Evolutionary conservation across 2,797 vertebrate genomes (phyloP), one percentile per base, ranked within the genome.

Genomic region (Adrianichthys oophorus): DNA sequence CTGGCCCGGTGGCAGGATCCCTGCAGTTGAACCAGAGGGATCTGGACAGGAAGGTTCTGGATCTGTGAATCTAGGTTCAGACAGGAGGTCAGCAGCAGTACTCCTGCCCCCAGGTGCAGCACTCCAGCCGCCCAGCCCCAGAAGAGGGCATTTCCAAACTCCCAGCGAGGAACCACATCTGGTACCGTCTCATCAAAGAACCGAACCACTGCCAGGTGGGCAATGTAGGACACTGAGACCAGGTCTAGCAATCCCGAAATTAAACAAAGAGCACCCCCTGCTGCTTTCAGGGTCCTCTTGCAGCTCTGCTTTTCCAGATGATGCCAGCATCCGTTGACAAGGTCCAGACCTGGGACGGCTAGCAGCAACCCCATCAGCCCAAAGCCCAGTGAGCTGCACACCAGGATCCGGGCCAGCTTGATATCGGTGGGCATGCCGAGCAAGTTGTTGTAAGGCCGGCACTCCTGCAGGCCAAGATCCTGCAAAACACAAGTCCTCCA

Each of bases 401-500:
- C 87, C 7, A 87, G 81, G 64, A 90, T 70, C 19, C 85, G 56
- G 17, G 83, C 82, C 58, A 91, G 51, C 4, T 73, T 72, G 43
- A 90, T 85, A 70, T 92, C 83, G 1, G 72, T 37, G 0, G 84
- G 86, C 16, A 90, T 77, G 21, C 82, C 82, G 26, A 89, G 48
- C 1, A 85, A 68, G 21, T 70, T 77, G 42, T 72, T 15, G 10
- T 82, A 88, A 5, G 79, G 84, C 42, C 87, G 64, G 65, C 85
- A 90, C 29, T 90, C 62, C 5, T 19, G 42, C 0, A 62, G 44
- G 0, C 91, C 69, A 4, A 59, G 0, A 0, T 92, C 91, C 75
- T 91, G 89, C 21, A 89, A 58, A 63, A 78, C 83, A 19, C 66
- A 92, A 0, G 70, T 87, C 65, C 83, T 80, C 92, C 91, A 93